Percentiles rank a stretch among this genome's conserved stretches.
Conservation (phyloP, 2,113 vertebrate genomes). For the Myodes glareolus region DNA sequence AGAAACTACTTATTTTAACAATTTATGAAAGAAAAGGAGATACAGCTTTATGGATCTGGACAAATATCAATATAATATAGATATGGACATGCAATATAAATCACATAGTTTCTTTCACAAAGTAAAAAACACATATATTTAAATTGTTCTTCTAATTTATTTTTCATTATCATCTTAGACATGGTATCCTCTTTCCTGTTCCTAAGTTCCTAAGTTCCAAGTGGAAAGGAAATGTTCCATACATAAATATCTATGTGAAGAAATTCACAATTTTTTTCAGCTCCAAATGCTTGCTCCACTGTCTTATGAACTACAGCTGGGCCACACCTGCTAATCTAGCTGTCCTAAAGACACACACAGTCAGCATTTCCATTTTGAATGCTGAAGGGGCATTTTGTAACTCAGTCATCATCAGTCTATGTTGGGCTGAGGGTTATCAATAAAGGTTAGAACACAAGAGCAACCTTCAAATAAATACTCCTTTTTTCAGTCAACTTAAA, state of each 20-base stretch:
- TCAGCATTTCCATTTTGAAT: slow-evolving; percentile 71
- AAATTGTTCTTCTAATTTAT: neutral
- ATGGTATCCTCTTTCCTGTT: neutral
- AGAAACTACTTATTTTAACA: neutral
- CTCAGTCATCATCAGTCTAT: slow-evolving; percentile 70
- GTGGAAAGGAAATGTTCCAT: neutral
- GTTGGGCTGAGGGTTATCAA: slow-evolving; percentile 60
- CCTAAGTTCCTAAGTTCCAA: slow-evolving; percentile 37
- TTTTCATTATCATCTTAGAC: neutral
- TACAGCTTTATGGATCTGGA: neutral
- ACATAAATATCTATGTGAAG: slow-evolving; percentile 21
- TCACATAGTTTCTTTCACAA: neutral
- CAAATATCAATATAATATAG: neutral
- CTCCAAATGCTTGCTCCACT: neutral
- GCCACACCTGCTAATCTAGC: slow-evolving; percentile 47
- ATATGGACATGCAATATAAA: neutral
- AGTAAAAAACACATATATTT: neutral
- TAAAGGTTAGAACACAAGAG: slow-evolving; percentile 67
- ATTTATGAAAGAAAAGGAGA: neutral
- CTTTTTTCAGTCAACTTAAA: slow-evolving; percentile 36
- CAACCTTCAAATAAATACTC: slow-evolving; percentile 56
- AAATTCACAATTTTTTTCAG: slow-evolving; percentile 29
- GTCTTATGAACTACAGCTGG: slow-evolving; percentile 1
- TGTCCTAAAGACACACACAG: neutral
- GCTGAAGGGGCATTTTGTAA: slow-evolving; percentile 45